Evolutionary conservation across 2,113 vertebrate species (phyloP), one percentile per base, ranked within the genome.

Genomic region (Coregonus clupeaformis): DNA sequence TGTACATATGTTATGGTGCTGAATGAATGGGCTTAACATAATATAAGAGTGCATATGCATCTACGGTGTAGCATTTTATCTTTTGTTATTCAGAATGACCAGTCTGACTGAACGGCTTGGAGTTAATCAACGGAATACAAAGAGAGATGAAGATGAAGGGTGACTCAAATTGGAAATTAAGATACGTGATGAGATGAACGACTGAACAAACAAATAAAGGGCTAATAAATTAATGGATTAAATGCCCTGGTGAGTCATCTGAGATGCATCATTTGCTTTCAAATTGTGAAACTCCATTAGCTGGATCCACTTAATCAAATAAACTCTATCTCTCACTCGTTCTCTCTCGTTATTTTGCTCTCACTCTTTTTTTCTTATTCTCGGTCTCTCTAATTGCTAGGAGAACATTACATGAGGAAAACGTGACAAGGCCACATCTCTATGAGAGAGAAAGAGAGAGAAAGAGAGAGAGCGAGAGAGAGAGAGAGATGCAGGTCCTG

Each of bases 221-320:
- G 73, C 49, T 52, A 18, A 76, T 79, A 75, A 78, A 68, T 70
- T 65, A 64, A 78, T 78, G 72, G 75, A 85, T 80, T 83, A 76
- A 72, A 72, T 42, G 68, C 60, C 69, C 79, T 72, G 69, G 72
- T 63, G 68, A 83, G 57, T 79, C 78, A 73, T 69, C 73, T 68
- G 75, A 72, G 60, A 78, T 80, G 73, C 79, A 82, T 80, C 81
- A 82, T 77, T 72, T 73, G 72, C 79, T 73, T 77, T 72, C 79
- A 82, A 84, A 73, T 76, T 55, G 30, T 77, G 71, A 78, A 78
- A 80, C 81, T 82, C 77, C 73, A 87, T 82, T 87, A 82, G 71
- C 73, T 55, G 49, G 72, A 71, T 57, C 67, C 77, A 68, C 81
- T 80, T 85, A 47, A 82, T 87, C 80, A 77, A 80, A 83, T 83